Base-by-base conservation (phyloP, 1,140 invertebrate species). In the Listronotus bonariensis region DNA sequence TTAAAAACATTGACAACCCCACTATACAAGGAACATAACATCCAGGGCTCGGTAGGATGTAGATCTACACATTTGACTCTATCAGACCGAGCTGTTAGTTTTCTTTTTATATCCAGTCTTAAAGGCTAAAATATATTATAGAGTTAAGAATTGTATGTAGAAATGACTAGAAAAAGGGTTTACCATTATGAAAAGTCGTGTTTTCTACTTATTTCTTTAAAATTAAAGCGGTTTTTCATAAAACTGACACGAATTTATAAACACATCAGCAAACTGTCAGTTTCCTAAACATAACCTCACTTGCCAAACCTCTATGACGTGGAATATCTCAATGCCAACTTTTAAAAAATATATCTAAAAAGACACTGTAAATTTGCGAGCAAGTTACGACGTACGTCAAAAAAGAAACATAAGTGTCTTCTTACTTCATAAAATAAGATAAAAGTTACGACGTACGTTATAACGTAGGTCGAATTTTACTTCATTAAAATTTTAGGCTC, bases 1-100 rank as follows among this genome's bases (percentile, higher is more conserved):
- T 99, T 99, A 96, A 97, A 99, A 74, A 99, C 93, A 82, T 99
- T 97, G 64, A 99, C 96, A 81, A 98, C 95, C 67, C 98, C 98
- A 83, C 96, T 98, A 83, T 99, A 99, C 4, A 99, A 83, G 20
- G 96, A 96, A 67, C 94, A 96, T 31, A 99, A 84, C 87, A 99
- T 95, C 97, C 97, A 99, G 73, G 95, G 96, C 76, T 99, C 97
- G 14, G 89, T 87, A 9, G 97, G 96, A 82, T 99, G 97, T 59
- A 99, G 85, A 81, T 99, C 98, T 0, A 97, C 93, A 77, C 92
- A 95, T 83, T 99, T 99, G 7, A 99, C 97, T 68, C 98, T 87
- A 80, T 99, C 98, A 0, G 96, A 98, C 60, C 97, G 86, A 38
- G 97, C 95, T 34, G 96, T 96, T 73, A 99, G 80, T 79, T 97